These are phyloP conservation scores for Epinotia ramella DNA, from an alignment of 2,888 invertebrate species.

Conservation along the genomic window DNA sequence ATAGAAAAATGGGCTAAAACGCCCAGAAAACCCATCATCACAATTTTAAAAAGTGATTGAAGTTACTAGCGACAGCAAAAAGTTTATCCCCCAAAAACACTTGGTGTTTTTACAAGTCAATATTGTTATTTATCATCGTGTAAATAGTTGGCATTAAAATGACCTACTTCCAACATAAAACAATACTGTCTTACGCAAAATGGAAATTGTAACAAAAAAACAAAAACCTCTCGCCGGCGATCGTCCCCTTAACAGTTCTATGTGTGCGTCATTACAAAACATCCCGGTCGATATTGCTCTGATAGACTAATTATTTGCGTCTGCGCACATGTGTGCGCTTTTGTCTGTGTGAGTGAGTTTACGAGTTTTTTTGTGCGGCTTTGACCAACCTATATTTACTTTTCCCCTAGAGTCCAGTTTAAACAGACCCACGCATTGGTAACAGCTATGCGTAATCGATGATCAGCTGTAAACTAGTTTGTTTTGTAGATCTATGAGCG, in stretches of 20 bases:
- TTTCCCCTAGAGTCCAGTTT: background rate
- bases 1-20: too few species aligned
- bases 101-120: too few species aligned
- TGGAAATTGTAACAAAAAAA: background rate
- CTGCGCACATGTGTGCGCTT: slow-evolving; percentile 42
- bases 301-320: slow-evolving; percentile 73
- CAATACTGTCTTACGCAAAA: too few species aligned
- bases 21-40: too few species aligned
- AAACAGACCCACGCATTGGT: background rate
- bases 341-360: slow-evolving; percentile 53
- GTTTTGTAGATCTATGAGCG: slow-evolving; percentile 19
- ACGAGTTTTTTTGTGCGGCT: slow-evolving; percentile 53
- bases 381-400: slow-evolving; percentile 38
- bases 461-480: background rate
- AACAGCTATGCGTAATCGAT: background rate
- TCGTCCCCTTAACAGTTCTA: slow-evolving; percentile 52
- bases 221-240: background rate
- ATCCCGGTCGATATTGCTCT: slow-evolving; percentile 68
- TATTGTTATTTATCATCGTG: too few species aligned
- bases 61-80: too few species aligned
- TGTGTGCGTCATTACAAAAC: slow-evolving; percentile 70
- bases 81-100: too few species aligned
- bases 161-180: too few species aligned
- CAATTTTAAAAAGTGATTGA: too few species aligned
- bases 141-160: too few species aligned